Evolutionary conservation across 2,113 vertebrate species (phyloP), one percentile per base, ranked within the genome.

Genomic region (Leucosticte australis): DNA sequence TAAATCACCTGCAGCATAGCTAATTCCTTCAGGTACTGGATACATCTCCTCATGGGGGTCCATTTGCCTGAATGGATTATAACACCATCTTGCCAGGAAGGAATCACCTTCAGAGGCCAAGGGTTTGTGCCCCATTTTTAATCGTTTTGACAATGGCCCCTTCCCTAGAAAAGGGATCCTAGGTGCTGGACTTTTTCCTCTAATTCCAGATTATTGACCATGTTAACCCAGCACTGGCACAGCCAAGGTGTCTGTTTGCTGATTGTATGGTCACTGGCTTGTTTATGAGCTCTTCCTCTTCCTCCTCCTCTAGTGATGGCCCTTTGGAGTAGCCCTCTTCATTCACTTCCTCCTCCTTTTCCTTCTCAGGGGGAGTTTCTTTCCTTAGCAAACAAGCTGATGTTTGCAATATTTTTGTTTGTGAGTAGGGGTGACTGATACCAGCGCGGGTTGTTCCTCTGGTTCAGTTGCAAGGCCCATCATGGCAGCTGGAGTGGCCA

Each of bases 381-480:
- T 49, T 76, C 23, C 18, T 83, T 24, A 41, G 7, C 10, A 49
- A 90, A 70, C 22, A 15, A 49, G 41, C 24, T 59, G 28, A 62
- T 10, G 3, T 55, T 62, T 41, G 11, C 12, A 69, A 0, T 42
- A 35, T 42, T 35, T 49, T 31, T 24, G 10, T 55, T 63, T 70
- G 18, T 28, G 8, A 55, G 15, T 14, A 56, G 22, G 11, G 3
- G 35, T 23, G 42, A 50, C 31, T 37, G 35, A 70, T 20, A 14
- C 27, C 33, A 49, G 35, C 22, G 56, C 0, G 0, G 3, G 31
- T 7, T 33, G 26, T 3, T 63, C 27, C 31, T 63, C 64, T 63
- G 31, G 15, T 33, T 77, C 71, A 44, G 31, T 2, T 56, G 49
- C 26, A 63, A 69, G 37, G 41, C 22, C 33, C 50, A 5, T 56